A percentile compares a stretch with the other conserved stretches of the same genome.
phyloP scores from a whole-genome alignment of 2,797 vertebrate species.

The Acanthopagrus latus region DNA sequence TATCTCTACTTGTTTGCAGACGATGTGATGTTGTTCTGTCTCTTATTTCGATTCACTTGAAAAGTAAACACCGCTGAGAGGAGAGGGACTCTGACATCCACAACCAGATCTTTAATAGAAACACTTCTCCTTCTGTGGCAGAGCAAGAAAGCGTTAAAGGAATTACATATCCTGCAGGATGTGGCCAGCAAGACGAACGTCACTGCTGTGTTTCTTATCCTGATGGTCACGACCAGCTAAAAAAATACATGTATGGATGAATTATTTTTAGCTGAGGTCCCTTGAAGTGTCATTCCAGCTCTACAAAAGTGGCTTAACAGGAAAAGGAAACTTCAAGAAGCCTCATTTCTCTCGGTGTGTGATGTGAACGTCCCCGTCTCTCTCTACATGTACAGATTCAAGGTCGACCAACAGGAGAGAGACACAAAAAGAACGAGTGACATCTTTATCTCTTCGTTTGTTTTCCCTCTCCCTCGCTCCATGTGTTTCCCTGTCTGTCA shows the following conservation, averaged over 20 bases:
- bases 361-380: not conserved
- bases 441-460: conserved; percentile 42
- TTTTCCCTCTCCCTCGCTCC: conserved; percentile 6
- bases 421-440: conserved; percentile 19
- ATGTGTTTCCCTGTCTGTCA: conserved; percentile 36
- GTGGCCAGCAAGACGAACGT: not conserved
- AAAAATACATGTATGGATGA: not conserved
- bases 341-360: not conserved
- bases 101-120: not conserved
- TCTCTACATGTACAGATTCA: conserved; percentile 20
- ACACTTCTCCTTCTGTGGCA: not conserved
- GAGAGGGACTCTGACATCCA: not conserved
- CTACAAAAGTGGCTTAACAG: not conserved
- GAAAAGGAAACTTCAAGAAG: not conserved
- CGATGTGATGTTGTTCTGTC: no score
- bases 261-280: not conserved
- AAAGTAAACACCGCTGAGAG: no score
- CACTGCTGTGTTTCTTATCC: not conserved
- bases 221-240: not conserved
- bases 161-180: not conserved
- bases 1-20: no score
- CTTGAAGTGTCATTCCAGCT: not conserved
- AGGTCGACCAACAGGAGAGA: conserved; percentile 41
- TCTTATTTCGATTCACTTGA: no score
- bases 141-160: not conserved